phyloP scores from a whole-genome alignment of 2,888 invertebrate genomes.

The Papilio gigon region DNA sequence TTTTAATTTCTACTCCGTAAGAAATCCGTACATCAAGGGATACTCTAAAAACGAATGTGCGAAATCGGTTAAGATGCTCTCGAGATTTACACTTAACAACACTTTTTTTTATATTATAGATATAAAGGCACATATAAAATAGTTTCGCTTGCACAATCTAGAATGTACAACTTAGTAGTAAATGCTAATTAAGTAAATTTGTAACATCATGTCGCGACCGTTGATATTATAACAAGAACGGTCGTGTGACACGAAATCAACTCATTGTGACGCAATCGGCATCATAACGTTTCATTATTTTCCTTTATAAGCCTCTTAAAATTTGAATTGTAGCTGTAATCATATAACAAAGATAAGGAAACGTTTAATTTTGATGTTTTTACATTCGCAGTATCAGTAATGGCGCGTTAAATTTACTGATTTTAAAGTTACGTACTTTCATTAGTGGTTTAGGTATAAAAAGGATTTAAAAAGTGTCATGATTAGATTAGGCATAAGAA shows the following conservation, averaged over 20 bases:
- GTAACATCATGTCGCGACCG: slow-evolving; percentile 9
- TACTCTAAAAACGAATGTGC: too few species aligned
- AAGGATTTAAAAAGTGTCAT: not conserved
- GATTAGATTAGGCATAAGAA: not conserved
- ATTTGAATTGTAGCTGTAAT: slow-evolving; percentile 25
- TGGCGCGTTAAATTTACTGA: slow-evolving; percentile 7
- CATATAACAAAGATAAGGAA: slow-evolving; percentile 11
- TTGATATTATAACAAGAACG: slow-evolving; percentile 29
- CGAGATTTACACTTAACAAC: too few species aligned
- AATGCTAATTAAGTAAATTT: slow-evolving; percentile 22
- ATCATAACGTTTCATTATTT: slow-evolving; percentile 18
- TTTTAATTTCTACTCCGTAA: too few species aligned
- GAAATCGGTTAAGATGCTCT: too few species aligned
- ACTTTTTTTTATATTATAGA: too few species aligned
- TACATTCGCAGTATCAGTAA: not conserved
- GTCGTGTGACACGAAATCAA: slow-evolving; percentile 31
- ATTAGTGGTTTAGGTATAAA: not conserved
- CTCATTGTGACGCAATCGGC: slow-evolving; percentile 20
- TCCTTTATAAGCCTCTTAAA: slow-evolving; percentile 22
- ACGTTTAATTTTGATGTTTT: slow-evolving; percentile 12
- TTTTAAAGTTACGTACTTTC: not conserved
- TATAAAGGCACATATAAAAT: not conserved
- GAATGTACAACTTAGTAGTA: slow-evolving; percentile 7
- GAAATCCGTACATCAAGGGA: too few species aligned
- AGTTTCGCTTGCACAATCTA: not conserved